Evolutionary conservation across 2,113 vertebrate species (phyloP).

Genomic region (Natator depressus): DNA sequence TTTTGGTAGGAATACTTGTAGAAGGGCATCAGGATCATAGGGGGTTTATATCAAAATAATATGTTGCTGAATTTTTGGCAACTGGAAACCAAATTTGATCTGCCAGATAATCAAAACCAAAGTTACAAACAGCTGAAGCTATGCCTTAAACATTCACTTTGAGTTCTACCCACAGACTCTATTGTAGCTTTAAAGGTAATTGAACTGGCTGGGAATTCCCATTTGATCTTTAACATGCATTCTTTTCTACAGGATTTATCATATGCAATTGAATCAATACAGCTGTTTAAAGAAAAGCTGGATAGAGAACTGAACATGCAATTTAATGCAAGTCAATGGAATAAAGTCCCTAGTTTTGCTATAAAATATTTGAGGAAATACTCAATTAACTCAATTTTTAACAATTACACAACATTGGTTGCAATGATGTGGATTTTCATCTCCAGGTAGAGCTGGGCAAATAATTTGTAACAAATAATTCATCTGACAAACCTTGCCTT

Average conservation of each 20-base stretch:
- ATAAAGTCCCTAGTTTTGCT: not conserved
- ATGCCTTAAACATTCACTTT: not conserved
- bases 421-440: not conserved
- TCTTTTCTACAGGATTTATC: not conserved
- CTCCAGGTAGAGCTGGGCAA: not conserved
- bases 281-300: not conserved
- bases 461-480: not conserved
- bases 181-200: not conserved
- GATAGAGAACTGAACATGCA: not conserved
- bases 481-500: not conserved
- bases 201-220: not conserved
- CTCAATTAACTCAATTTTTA: not conserved
- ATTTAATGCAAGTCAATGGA: not conserved
- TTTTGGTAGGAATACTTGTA: not conserved
- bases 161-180: not conserved
- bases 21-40: not conserved
- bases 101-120: not conserved
- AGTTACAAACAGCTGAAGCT: not conserved
- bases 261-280: not conserved
- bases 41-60: not conserved
- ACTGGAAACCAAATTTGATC: not conserved
- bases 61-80: not conserved
- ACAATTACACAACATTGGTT: not conserved
- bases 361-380: not conserved
- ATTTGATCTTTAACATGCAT: slow-evolving; percentile 1